Conservation (phyloP, 2,797 vertebrate genomes). For the Neoniphon sammara region DNA sequence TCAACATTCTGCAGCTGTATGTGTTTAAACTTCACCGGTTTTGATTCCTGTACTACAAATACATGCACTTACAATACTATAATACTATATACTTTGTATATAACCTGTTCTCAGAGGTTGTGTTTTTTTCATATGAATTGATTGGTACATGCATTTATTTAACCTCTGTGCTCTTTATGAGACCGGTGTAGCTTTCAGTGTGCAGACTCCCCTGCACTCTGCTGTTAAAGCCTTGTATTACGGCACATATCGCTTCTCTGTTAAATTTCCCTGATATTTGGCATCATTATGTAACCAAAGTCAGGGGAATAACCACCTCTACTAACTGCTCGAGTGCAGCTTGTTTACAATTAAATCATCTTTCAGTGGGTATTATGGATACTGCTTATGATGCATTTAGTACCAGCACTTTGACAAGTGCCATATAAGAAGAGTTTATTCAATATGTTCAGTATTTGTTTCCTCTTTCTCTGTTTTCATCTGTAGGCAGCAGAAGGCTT, state of each 20-base stretch:
- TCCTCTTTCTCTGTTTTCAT: constrained; percentile 22
- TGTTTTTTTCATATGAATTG: no score
- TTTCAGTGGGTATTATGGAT: neutral
- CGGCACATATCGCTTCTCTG: neutral
- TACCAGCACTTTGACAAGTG: neutral
- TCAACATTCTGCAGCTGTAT: constrained; percentile 8
- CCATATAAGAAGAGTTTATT: neutral
- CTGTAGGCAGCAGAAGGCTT: constrained; percentile 93
- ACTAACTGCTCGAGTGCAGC: neutral
- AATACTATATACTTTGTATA: neutral
- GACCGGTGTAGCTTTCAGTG: no score
- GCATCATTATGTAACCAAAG: neutral
- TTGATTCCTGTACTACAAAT: constrained; percentile 18
- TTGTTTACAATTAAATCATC: constrained; percentile 26
- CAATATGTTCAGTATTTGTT: constrained; percentile 28
- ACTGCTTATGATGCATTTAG: neutral
- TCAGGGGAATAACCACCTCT: no score
- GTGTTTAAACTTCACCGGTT: constrained; percentile 1
- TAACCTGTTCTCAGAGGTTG: neutral
- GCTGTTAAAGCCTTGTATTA: no score
- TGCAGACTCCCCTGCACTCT: no score
- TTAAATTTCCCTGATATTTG: neutral
- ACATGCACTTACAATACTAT: neutral
- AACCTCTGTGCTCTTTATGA: no score
- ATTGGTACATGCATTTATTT: no score